Evolutionary conservation across 2,797 vertebrate genomes (phyloP), one percentile per base, ranked within the genome.

Genomic region (Sibirionetta formosa): DNA sequence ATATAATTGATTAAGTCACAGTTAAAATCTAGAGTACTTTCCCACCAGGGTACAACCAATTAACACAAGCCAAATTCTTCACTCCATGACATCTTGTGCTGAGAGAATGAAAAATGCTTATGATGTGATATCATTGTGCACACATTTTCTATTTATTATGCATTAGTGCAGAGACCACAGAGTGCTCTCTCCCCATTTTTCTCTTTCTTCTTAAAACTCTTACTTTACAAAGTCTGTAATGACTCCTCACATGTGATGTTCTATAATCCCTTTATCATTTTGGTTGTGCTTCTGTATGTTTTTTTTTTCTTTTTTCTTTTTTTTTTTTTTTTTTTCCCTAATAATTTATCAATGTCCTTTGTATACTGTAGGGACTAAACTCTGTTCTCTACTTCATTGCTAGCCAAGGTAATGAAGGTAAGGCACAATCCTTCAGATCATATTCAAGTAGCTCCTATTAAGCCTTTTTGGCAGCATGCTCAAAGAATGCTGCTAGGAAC

Each of bases 11-110:
- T 92, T 89, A 92, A 82, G n/a, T 69, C 50, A 68, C 53, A 89
- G 80, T 92, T 92, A 89, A 91, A 85, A 75, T 82, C 90, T 85
- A 14, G 91, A 81, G 33, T 70, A 29, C 9, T 90, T 93, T 86
- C 24, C 35, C 69, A 88, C 22, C 35, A 76, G 65, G 17, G 7
- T 58, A 80, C 48, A 79, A 90, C 57, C 42, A 93, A 94, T 81
- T 86, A 88, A 58, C 23, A 33, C 0, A 1, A 87, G 26, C 14
- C n/a, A 86, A 42, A 79, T 91, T 83, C 54, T 92, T 95, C 57
- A 58, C 22, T 80, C 29, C 9, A 26, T 91, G 42, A 15, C 33
- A 33, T 92, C 51, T 81, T 16, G 1, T 69, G 36, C 29, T 78
- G 57, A 71, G 22, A 22, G 7, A 89, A 81, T 68, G 50, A 75